Evolutionary conservation across 2,888 invertebrate genomes (phyloP), one percentile per base, ranked within the genome.

Genomic region (Drosophila melanocephala): DNA sequence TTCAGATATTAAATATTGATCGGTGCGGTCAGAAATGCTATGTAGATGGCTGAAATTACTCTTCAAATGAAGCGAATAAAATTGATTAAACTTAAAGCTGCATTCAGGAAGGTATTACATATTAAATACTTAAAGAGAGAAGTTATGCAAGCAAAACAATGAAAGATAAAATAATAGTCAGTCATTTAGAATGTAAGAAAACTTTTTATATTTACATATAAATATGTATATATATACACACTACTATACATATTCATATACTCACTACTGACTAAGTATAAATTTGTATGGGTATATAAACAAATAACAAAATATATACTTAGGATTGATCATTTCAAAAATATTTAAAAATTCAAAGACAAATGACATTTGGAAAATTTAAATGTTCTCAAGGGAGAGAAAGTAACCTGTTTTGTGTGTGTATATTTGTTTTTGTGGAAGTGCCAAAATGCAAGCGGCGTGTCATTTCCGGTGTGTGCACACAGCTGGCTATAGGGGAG

Each of bases 1-100:
- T 42, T 28, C 1, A 32, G 39, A 39, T 59, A 64, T 58, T 66
- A 9, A 42, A 52, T 47, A n/a, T 47, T 57, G 51, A 65, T 61
- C 47, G 52, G 19, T 33, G 28, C 61, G 22, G 32, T 53, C 35
- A 53, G 19, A n/a, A n/a, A 16, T 28, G 28, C 28, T 5, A 2
- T 39, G 37, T 7, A 37, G 12, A 14, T 26, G 6, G 3, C 5
- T 9, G 14, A 39, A 22, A 30, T 39, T n/a, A 26, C n/a, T 39
- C 12, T 30, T 19, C n/a, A 47, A 47, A 47, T 9, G 5, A 26
- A 47, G 26, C 4, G 1, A 47, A 16, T 0, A 22, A 9, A 9
- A 47, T 47, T 4, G 16, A 47, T 9, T 22, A 3, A 44, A 9
- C 9, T 47, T 47, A 2, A 16, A 26, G 16, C 22, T 26, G 47